Conservation (phyloP, 1,140 invertebrate species). For the Medauroidea extradentata region DNA sequence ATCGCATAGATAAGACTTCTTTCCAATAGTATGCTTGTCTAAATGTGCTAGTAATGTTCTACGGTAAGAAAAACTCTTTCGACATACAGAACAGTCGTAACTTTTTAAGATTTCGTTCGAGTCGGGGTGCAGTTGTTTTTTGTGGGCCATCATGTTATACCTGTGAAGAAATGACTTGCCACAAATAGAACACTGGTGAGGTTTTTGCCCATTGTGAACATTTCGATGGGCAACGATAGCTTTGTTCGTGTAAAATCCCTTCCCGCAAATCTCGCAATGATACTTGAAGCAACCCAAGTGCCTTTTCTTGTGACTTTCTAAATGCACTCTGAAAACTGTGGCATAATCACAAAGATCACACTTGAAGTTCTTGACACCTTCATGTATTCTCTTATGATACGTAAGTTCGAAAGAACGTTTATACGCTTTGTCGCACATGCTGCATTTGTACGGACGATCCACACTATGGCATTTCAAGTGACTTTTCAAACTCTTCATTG, state of each 20-base stretch:
- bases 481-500: slow-evolving; percentile 48
- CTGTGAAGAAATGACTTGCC: slow-evolving; percentile 30
- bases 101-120: not conserved
- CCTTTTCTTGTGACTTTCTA: slow-evolving; percentile 39
- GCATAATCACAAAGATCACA: slow-evolving; percentile 44
- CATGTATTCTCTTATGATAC: slow-evolving; percentile 8
- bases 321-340: slow-evolving; percentile 40
- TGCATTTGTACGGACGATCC: slow-evolving; percentile 61
- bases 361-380: slow-evolving; percentile 22
- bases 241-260: slow-evolving; percentile 41
- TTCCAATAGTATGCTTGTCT: slow-evolving; percentile 43
- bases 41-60: slow-evolving; percentile 46
- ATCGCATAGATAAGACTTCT: slow-evolving; percentile 41
- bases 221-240: slow-evolving; percentile 47
- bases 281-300: slow-evolving; percentile 41
- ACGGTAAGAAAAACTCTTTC: slow-evolving; percentile 51
- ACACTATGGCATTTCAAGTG: slow-evolving; percentile 40
- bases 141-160: slow-evolving; percentile 32
- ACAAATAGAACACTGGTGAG: slow-evolving; percentile 38
- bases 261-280: slow-evolving; percentile 42
- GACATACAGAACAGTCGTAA: slow-evolving; percentile 44
- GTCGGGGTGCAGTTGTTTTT: slow-evolving; percentile 32
- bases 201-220: slow-evolving; percentile 50
- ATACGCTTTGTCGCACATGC: slow-evolving; percentile 62
- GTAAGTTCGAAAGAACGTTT: slow-evolving; percentile 59